These are phyloP conservation scores for Sitophilus oryzae DNA, from an alignment of 1,140 invertebrate genomes.

Conservation along the genomic window DNA sequence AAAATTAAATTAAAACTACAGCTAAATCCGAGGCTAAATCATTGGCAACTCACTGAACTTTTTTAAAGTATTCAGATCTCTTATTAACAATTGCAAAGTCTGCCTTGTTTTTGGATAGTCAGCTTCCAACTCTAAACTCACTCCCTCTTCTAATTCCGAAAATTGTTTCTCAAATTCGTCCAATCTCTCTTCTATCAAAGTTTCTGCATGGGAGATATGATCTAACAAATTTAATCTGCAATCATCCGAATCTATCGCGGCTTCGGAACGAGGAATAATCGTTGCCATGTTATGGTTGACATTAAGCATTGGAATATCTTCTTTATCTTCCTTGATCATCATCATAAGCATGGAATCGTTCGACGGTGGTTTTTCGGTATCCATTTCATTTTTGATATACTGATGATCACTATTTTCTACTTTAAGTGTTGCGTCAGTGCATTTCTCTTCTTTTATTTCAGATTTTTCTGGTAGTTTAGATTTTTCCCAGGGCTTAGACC, in stretches of 20 bases:
- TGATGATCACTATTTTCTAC: conserved; percentile 26
- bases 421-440: conserved; percentile 23
- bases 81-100: conserved; percentile 52
- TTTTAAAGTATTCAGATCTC: conserved; percentile 50
- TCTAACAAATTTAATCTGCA: conserved; percentile 71
- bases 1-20: no score
- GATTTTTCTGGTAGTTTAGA: conserved; percentile 36
- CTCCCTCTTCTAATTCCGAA: conserved; percentile 50
- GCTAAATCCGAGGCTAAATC: no score
- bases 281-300: conserved; percentile 34
- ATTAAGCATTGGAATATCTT: conserved; percentile 30
- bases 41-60: conserved; percentile 45
- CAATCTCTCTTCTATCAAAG: conserved; percentile 63
- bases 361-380: conserved; percentile 14
- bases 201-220: conserved; percentile 70
- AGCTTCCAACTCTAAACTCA: conserved; percentile 37
- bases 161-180: conserved; percentile 72
- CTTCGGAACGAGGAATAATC: conserved; percentile 67
- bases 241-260: conserved; percentile 69
- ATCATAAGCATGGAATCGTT: conserved; percentile 35
- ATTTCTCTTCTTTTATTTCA: conserved; percentile 14
- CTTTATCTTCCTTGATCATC: conserved; percentile 33
- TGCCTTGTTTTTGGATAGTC: conserved; percentile 48
- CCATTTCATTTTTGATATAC: conserved; percentile 24
- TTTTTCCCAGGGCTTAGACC: conserved; percentile 77